Evolutionary conservation across 2,888 invertebrate species (phyloP).

Genomic region (Aethes cnicana): DNA sequence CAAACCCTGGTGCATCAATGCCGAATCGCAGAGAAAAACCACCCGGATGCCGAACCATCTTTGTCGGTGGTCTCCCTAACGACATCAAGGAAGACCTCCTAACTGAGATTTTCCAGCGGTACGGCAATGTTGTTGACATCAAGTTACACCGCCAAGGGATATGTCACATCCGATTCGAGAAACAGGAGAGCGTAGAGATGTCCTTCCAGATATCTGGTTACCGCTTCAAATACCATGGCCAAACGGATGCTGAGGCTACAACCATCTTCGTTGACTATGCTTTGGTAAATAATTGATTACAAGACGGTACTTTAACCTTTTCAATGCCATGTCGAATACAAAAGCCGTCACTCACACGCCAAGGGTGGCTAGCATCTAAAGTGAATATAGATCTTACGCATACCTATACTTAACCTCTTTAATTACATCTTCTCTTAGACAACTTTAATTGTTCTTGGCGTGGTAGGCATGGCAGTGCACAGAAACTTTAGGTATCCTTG

Average conservation of each 20-base stretch:
- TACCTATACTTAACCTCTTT: no score
- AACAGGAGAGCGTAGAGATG: constrained; percentile 90
- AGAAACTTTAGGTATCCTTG: no score
- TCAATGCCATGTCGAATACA: no score
- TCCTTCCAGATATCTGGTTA: constrained; percentile 92
- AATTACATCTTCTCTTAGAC: no score
- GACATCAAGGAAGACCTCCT: constrained; percentile 90
- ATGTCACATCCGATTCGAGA: constrained; percentile 93
- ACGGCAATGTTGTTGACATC: constrained; percentile 71
- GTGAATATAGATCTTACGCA: no score
- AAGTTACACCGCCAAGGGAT: constrained; percentile 94
- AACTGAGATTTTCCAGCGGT: constrained; percentile 92
- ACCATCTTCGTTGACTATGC: constrained; percentile 96
- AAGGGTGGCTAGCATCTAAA: no score
- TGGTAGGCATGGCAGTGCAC: no score
- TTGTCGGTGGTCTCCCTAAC: constrained; percentile 95
- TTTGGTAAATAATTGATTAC: constrained; percentile 50
- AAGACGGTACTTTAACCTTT: background rate
- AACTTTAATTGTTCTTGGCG: no score
- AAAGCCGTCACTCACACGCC: no score
- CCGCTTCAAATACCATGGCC: constrained; percentile 86
- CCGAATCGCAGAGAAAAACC: constrained; percentile 92
- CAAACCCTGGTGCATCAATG: constrained; percentile 89
- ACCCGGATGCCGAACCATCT: constrained; percentile 94
- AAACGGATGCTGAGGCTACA: constrained; percentile 86